Evolutionary conservation across 2,797 vertebrate genomes (phyloP).

Genomic region (Vultur gryphus): DNA sequence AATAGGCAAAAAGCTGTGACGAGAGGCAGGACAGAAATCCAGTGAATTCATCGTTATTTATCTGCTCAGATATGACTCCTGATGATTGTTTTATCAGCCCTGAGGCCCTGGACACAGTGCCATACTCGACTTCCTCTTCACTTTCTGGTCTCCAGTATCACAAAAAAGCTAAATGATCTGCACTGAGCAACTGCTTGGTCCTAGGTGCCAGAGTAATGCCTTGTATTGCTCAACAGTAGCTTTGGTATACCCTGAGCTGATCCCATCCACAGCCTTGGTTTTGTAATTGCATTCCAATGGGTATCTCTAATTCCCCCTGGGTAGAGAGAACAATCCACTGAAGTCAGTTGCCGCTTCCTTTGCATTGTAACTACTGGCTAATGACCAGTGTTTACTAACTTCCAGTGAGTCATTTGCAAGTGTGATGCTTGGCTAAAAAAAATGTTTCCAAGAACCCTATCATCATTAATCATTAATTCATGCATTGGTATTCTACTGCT

Average conservation of each 20-base stretch:
- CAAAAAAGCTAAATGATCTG: not conserved
- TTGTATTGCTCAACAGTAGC: not conserved
- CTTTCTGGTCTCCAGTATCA: not conserved
- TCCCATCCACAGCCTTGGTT: not conserved
- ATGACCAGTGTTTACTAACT: not conserved
- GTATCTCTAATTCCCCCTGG: conserved; percentile 37
- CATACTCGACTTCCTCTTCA: not conserved
- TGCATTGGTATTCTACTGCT: not conserved
- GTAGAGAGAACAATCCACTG: conserved; percentile 10
- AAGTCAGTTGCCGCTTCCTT: conserved; percentile 2
- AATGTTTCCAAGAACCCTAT: not conserved
- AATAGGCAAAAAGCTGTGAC: not conserved
- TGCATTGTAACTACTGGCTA: not conserved
- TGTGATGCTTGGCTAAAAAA: conserved; percentile 24
- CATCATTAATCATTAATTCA: conserved; percentile 12
- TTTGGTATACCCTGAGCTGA: not conserved
- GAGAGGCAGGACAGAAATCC: not conserved
- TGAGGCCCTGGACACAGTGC: not conserved
- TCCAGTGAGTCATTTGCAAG: conserved; percentile 18
- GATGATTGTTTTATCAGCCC: not conserved
- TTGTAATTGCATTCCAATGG: conserved; percentile 47
- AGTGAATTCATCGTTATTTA: not conserved
- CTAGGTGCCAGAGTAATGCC: not conserved
- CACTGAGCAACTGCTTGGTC: not conserved
- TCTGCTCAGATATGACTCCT: not conserved